A percentile compares a stretch with the other conserved stretches of the same genome.
These are phyloP conservation scores for Pelmatolapia mariae DNA, from an alignment of 2,113 vertebrate species.

Conservation along the genomic window DNA sequence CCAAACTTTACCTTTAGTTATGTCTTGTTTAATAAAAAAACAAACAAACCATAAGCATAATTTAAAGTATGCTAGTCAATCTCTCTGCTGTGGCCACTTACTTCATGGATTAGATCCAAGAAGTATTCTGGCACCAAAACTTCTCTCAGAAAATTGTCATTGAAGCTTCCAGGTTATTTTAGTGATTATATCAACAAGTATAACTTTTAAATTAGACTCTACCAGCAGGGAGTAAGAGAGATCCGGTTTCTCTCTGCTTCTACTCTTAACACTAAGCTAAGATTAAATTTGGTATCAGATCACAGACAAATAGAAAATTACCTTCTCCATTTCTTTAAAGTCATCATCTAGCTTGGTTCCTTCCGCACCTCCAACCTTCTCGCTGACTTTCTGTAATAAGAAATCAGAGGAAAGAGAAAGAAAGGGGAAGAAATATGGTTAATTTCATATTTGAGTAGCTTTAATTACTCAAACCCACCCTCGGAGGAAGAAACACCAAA, in stretches of 20 bases:
- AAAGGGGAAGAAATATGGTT: background rate
- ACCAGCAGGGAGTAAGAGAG: background rate
- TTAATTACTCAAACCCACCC: background rate
- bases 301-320: conserved; percentile 39
- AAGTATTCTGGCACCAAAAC: background rate
- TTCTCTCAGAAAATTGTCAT: background rate
- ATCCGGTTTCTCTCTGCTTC: background rate
- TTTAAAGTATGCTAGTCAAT: background rate
- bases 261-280: background rate
- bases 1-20: fast-evolving
- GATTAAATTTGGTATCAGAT: background rate
- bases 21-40: background rate
- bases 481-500: background rate
- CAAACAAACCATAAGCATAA: background rate
- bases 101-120: background rate
- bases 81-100: background rate
- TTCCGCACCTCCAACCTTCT: conserved; percentile 93
- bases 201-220: background rate
- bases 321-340: conserved; percentile 96
- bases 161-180: background rate
- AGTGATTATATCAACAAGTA: background rate
- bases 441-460: background rate
- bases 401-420: background rate
- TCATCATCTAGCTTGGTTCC: conserved; percentile 94
- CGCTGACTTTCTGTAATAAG: conserved; percentile 87